Conservation (phyloP, 2,888 invertebrate species). For the Tachina fera region DNA sequence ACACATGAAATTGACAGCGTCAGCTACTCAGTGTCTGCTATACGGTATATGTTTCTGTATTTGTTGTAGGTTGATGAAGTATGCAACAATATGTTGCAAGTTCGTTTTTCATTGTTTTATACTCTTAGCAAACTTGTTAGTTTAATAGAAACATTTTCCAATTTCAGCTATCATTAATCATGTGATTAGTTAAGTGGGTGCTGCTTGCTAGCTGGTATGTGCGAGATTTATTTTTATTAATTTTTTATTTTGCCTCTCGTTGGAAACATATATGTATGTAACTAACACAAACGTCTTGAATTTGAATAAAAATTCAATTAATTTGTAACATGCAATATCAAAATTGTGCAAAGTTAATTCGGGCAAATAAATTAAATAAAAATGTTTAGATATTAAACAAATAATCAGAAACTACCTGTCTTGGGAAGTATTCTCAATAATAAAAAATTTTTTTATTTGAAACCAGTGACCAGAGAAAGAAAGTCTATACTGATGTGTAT, state of each 20-base stretch:
- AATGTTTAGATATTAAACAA: background rate
- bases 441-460: too few species aligned
- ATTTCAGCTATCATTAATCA: constrained; percentile 75
- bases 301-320: constrained; percentile 55
- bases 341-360: background rate
- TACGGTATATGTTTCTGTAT: background rate
- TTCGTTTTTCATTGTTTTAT: background rate
- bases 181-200: constrained; percentile 76
- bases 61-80: constrained; percentile 9
- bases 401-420: background rate
- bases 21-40: constrained; percentile 51
- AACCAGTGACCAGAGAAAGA: too few species aligned
- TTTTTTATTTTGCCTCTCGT: background rate
- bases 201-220: constrained; percentile 58
- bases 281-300: background rate
- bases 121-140: constrained; percentile 46
- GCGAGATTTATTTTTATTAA: constrained; percentile 20
- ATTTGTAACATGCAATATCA: constrained; percentile 44
- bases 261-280: background rate
- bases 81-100: constrained; percentile 66
- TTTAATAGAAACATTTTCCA: constrained; percentile 56
- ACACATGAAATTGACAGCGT: constrained; percentile 79
- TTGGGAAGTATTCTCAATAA: too few species aligned
- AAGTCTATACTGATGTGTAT: too few species aligned
- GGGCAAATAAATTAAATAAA: background rate